Conservation (phyloP, 2,113 vertebrate species). For the Catagonus wagneri region DNA sequence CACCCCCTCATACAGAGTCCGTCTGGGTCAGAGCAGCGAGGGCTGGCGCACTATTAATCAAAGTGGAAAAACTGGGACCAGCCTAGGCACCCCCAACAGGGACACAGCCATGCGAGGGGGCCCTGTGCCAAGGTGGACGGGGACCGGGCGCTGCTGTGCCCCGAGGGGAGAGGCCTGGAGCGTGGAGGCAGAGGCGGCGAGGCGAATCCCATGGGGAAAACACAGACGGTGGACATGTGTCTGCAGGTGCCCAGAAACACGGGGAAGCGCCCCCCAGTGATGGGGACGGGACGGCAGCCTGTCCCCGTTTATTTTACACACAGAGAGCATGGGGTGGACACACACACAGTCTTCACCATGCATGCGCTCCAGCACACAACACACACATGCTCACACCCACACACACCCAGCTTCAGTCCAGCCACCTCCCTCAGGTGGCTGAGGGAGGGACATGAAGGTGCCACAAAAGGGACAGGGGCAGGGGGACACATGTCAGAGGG, state of each 20-base stretch:
- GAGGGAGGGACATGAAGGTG: neutral
- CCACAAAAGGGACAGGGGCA: rapidly evolving
- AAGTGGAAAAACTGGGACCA: neutral
- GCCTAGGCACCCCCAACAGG: neutral
- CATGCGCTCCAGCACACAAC: neutral
- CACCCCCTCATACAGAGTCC: neutral
- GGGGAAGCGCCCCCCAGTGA: neutral
- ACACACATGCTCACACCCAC: rapidly evolving
- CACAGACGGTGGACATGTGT: rapidly evolving
- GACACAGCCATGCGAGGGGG: neutral
- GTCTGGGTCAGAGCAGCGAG: rapidly evolving
- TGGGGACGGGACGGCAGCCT: neutral
- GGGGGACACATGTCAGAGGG: neutral
- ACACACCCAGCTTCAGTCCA: rapidly evolving
- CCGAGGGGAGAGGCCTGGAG: neutral
- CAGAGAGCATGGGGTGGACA: rapidly evolving
- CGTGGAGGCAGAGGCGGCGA: rapidly evolving
- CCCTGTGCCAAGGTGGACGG: rapidly evolving
- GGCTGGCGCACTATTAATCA: rapidly evolving
- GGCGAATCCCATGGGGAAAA: neutral
- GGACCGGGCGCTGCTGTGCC: neutral
- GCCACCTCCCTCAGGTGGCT: neutral
- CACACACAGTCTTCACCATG: rapidly evolving
- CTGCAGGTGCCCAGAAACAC: neutral
- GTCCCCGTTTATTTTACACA: neutral